phyloP scores from a whole-genome alignment of 2,797 vertebrate genomes.

The Silurus aristotelis region DNA sequence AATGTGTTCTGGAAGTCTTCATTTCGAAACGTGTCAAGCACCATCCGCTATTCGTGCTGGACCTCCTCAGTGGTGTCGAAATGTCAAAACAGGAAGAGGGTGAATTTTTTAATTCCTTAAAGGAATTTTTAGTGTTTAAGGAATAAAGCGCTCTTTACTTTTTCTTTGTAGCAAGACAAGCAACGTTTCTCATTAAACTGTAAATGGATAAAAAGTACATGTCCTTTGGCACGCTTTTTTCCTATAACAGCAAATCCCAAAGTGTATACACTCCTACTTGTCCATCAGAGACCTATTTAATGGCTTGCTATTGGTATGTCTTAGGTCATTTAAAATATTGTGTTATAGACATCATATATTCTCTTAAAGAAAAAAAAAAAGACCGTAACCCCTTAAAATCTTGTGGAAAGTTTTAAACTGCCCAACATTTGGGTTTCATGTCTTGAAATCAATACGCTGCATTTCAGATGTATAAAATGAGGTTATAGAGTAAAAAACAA shows the following conservation, averaged over 20 bases:
- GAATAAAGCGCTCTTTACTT: neutral
- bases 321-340: constrained; percentile 2
- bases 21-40: no score
- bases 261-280: neutral
- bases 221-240: neutral
- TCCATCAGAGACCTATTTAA: neutral
- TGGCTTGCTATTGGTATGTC: neutral
- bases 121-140: neutral
- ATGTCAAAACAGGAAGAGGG: no score
- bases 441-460: neutral
- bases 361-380: neutral
- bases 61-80: no score
- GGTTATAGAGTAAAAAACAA: constrained; percentile 40
- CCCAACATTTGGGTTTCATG: neutral
- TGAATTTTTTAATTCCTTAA: no score
- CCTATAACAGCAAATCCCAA: neutral
- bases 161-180: neutral
- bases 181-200: neutral
- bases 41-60: no score
- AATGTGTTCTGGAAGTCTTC: no score
- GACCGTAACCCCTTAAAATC: neutral
- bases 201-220: neutral
- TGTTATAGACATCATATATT: neutral
- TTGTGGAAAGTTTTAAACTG: constrained; percentile 5
- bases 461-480: constrained; percentile 37